Base-by-base conservation (phyloP, 2,113 vertebrate species). In the Saimiri boliviensis region DNA sequence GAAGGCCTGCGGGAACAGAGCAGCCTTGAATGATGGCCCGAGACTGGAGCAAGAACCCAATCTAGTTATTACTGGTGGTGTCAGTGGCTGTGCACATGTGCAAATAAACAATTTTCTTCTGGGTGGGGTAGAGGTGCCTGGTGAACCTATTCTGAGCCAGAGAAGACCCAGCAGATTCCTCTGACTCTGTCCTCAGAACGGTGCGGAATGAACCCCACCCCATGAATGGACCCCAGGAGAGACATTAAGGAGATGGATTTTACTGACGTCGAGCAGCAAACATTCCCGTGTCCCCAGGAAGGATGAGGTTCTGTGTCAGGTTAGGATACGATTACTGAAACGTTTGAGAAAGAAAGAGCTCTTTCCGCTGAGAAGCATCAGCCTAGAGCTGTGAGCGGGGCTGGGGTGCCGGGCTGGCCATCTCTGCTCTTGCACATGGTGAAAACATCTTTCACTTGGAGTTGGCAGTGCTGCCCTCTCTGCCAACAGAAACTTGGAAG, bases 31-130 rank as follows among this genome's bases (percentile, higher is more conserved):
- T 4, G 2, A 54, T 37, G 56, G 2, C 11, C 13, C 1, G 10
- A 9, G 40, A n/a, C 60, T 0, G 37, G 8, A 35, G 27, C 8
- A 9, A 8, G 1, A 8, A 14, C 1, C 56, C 10, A 0, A 10
- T 2, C 4, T 2, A 25, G 30, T 32, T 16, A 21, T 47, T 1
- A 0, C 32, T 2, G 27, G 27, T 0, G 0, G 56, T 8, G 27
- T 20, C 12, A 0, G 56, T 6, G 1, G 25, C 17, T 37, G 6
- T 12, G 5, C 30, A n/a, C 30, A 5, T 1, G 0, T 12, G 14
- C 17, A 0, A 21, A 52, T n/a, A 16, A 45, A 30, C 0, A 5
- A 8, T 17, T 54, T n/a, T 63, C 42, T 66, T 17, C 11, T 2
- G 42, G 81, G 58, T 35, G 8, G 25, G 27, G 40, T 9, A 40